phyloP scores from a whole-genome alignment of 2,797 vertebrate species.

The Glyptemys insculpta region DNA sequence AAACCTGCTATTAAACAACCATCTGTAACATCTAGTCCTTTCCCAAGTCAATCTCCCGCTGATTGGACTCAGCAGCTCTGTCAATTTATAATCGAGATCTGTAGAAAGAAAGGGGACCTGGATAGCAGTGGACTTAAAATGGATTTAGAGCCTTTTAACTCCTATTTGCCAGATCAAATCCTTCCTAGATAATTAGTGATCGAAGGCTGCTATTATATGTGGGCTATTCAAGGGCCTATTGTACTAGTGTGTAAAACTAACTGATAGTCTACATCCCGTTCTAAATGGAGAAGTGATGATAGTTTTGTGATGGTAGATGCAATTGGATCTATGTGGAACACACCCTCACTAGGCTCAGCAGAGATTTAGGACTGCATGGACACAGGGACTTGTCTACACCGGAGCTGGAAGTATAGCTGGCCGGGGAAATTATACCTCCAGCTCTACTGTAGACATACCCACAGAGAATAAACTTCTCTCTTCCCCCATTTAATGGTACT shows the following conservation, averaged over 20 bases:
- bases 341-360: not conserved
- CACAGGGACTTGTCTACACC: not conserved
- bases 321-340: not conserved
- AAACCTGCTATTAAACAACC: not conserved
- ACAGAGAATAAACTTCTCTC: not conserved
- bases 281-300: not conserved
- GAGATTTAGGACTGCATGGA: not conserved
- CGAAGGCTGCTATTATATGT: not conserved
- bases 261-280: not conserved
- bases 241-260: not conserved
- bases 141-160: not conserved
- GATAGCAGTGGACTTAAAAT: not conserved
- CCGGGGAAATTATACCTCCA: not conserved
- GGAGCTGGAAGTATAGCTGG: not conserved
- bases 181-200: not conserved
- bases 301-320: not conserved
- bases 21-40: not conserved
- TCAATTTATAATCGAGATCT: not conserved
- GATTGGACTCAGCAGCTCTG: not conserved
- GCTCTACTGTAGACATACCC: not conserved
- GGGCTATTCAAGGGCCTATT: not conserved
- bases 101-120: not conserved
- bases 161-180: not conserved
- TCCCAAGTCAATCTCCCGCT: slow-evolving; percentile 11
- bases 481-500: not conserved